These are phyloP conservation scores for Heliconius eleuchia DNA, from an alignment of 1,140 invertebrate species.

Conservation along the genomic window DNA sequence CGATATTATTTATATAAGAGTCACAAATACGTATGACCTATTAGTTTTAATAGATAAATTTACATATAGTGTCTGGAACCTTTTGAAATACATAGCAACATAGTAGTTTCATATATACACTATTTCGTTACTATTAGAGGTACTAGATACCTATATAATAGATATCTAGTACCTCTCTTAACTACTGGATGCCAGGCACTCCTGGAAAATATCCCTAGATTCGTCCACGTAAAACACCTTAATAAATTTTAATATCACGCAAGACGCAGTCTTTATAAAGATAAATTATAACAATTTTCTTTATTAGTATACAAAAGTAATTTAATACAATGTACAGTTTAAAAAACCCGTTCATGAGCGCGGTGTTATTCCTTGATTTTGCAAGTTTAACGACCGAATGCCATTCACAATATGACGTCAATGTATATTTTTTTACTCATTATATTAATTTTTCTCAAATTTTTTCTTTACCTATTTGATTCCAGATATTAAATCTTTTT, in stretches of 20 bases:
- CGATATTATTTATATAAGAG: neutral
- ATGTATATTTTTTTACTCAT: neutral
- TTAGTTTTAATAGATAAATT: neutral
- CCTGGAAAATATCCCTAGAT: no score
- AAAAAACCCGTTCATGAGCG: neutral
- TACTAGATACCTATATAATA: no score
- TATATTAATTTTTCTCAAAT: neutral
- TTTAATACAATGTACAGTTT: neutral
- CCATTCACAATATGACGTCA: slow-evolving; percentile 22
- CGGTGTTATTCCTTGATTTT: neutral
- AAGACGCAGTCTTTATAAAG: neutral
- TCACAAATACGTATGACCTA: neutral
- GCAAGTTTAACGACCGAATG: neutral
- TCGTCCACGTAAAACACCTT: no score
- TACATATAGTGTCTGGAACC: neutral
- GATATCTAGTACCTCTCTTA: no score
- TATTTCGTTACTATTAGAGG: neutral
- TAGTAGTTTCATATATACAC: neutral
- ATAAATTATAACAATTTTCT: slow-evolving; percentile 1
- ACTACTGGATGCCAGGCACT: no score
- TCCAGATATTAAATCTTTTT: neutral
- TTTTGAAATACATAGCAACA: neutral
- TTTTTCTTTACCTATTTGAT: neutral
- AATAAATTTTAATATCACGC: neutral
- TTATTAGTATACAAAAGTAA: neutral